Conservation (phyloP, 2,113 vertebrate species). For the Xiphophorus hellerii region DNA sequence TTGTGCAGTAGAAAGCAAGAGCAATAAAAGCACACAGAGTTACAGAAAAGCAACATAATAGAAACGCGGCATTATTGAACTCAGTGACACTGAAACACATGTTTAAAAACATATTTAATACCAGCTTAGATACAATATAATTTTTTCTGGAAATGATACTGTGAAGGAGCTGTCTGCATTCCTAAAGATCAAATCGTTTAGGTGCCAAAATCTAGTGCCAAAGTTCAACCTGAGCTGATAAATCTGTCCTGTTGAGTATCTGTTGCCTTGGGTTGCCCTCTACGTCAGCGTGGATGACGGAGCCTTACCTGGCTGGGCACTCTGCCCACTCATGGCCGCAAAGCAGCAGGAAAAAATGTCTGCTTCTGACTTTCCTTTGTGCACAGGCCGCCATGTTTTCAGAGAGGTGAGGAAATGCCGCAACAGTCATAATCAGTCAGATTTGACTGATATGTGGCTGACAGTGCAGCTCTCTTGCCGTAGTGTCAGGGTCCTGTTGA, state of each 20-base stretch:
- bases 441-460: constrained; percentile 62
- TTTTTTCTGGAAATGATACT: no score
- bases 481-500: constrained; percentile 36
- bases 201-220: neutral
- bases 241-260: neutral
- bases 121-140: no score
- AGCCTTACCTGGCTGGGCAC: neutral
- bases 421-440: constrained; percentile 60
- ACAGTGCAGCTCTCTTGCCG: constrained; percentile 44
- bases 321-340: neutral
- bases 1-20: no score
- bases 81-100: neutral
- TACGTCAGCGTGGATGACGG: neutral
- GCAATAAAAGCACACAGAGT: no score
- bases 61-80: neutral
- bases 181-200: no score
- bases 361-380: constrained; percentile 27
- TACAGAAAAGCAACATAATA: neutral
- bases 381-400: constrained; percentile 12
- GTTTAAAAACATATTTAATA: neutral
- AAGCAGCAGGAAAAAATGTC: neutral
- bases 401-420: constrained; percentile 58
- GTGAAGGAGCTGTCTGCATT: no score
- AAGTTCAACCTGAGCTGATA: neutral
- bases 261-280: neutral